Evolutionary conservation across 2,888 invertebrate genomes (phyloP), one percentile per base, ranked within the genome.

Genomic region (Meiosimyza decipiens): DNA sequence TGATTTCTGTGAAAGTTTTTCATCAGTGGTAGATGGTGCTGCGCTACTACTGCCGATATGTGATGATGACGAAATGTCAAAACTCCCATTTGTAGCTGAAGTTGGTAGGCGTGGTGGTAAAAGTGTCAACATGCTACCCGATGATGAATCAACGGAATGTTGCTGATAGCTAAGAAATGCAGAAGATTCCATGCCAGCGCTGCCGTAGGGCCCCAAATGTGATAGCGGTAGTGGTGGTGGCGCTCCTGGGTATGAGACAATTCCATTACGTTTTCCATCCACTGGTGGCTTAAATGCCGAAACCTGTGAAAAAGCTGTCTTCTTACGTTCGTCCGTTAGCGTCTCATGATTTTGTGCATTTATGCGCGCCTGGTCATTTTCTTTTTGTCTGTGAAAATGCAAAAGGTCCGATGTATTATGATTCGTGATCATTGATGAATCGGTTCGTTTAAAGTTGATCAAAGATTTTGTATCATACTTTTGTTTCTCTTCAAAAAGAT

Each of bases 401-500:
- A 90, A 82, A 88, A 90, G 80, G 89, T 90, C 77, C 71, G 79
- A 77, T 72, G 73, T 67, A 55, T 73, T 70, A 47, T 40, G 50
- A 64, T 60, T 55, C 28, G 40, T 62, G 40, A 40, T 40, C 40
- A 40, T 40, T 64, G 57, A 64, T 51, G 69, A 22, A 54, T 63
- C 52, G 47, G 60, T 28, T 51, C 71, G 62, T 62, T 70, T 70
- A 54, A n/a, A 70, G 71, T 12, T 67, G 51, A 40, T 74, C 68
- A 65, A 65, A 50, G 74, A 73, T 54, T 71, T 77, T 55, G 64
- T 47, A 71, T 82, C 86, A 80, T 86, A 87, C 82, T 86, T 87
- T 81, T 94, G 92, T 83, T 94, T 94, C 82, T 95, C 95, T 82
- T 94, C 93, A 82, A 95, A 95, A 0, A 95, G 88, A 86, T 95